phyloP scores from a whole-genome alignment of 1,140 invertebrate species.

The Magallana gigas region DNA sequence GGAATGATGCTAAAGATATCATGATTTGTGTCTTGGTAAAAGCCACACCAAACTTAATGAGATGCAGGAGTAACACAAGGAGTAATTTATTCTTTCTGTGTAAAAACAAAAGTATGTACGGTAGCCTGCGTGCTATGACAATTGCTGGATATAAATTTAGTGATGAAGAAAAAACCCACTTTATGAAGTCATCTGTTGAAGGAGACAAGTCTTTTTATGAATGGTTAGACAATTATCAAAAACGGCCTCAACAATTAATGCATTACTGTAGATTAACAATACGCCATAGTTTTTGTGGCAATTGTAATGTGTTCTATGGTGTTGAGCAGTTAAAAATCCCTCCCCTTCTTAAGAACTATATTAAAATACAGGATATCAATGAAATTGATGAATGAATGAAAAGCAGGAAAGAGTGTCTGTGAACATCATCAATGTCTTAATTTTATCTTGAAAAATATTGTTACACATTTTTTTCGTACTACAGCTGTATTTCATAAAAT shows the following conservation, averaged over 20 bases:
- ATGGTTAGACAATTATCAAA: slow-evolving; percentile 45
- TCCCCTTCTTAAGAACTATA: slow-evolving; percentile 34
- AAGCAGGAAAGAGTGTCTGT: too few species aligned
- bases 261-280: slow-evolving; percentile 46
- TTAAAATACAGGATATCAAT: slow-evolving; percentile 36
- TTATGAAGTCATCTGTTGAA: slow-evolving; percentile 27
- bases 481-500: too few species aligned
- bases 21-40: slow-evolving; percentile 44
- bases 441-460: too few species aligned
- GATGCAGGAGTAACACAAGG: slow-evolving; percentile 36
- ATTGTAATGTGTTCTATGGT: slow-evolving; percentile 54
- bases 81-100: slow-evolving; percentile 39
- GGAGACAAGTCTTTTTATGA: slow-evolving; percentile 40
- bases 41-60: slow-evolving; percentile 42
- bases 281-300: slow-evolving; percentile 41
- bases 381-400: not conserved
- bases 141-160: slow-evolving; percentile 10
- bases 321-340: slow-evolving; percentile 42
- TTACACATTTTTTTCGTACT: too few species aligned
- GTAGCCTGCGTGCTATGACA: slow-evolving; percentile 10
- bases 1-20: slow-evolving; percentile 42
- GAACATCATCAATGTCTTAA: too few species aligned
- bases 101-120: slow-evolving; percentile 34
- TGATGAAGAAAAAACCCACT: not conserved
- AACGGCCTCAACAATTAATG: slow-evolving; percentile 8